phyloP scores from a whole-genome alignment of 1,140 invertebrate species.

The Euschistus heros region DNA sequence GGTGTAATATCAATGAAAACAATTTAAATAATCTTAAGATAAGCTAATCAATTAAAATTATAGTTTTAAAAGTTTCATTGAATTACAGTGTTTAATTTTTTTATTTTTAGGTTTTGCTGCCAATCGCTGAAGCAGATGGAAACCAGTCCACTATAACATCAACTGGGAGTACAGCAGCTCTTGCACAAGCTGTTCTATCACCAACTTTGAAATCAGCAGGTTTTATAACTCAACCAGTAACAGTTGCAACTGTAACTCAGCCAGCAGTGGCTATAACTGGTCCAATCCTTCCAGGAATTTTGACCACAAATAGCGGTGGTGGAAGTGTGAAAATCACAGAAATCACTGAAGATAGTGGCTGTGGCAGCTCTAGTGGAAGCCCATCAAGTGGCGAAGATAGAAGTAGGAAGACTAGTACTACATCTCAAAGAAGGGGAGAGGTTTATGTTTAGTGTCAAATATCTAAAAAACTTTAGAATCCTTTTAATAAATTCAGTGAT shows the following conservation, averaged over 20 bases:
- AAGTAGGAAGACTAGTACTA: constrained; percentile 36
- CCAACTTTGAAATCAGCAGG: constrained; percentile 44
- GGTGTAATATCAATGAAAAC: no score
- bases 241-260: background rate
- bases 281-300: background rate
- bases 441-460: constrained; percentile 37
- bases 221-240: constrained; percentile 38
- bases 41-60: no score
- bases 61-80: no score
- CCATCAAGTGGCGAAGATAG: constrained; percentile 36
- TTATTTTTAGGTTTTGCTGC: constrained; percentile 53
- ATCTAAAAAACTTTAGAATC: background rate
- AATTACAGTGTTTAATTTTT: no score
- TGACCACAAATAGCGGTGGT: constrained; percentile 36
- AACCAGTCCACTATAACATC: constrained; percentile 42
- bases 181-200: constrained; percentile 57
- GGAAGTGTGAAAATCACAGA: constrained; percentile 24
- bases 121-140: constrained; percentile 63
- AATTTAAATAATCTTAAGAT: no score
- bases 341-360: constrained; percentile 35
- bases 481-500: no score
- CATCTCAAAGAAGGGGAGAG: constrained; percentile 40
- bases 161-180: constrained; percentile 51
- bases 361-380: constrained; percentile 30
- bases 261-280: constrained; percentile 11